These are phyloP conservation scores for Mixornis gularis DNA, from an alignment of 2,113 vertebrate genomes.

Conservation along the genomic window DNA sequence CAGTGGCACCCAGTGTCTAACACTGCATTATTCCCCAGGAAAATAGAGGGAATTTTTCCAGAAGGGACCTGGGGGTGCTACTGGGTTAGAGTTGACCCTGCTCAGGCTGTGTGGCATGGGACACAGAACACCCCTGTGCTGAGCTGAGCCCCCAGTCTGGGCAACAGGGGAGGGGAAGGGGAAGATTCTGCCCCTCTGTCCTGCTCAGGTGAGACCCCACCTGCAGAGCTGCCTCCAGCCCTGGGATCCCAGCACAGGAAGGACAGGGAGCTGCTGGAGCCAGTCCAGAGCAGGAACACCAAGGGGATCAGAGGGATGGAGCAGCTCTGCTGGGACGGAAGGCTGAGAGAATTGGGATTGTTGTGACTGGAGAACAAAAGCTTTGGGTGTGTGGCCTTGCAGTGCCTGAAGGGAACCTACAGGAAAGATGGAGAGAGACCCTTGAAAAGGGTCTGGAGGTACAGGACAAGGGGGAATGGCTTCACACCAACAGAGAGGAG, in stretches of 20 bases:
- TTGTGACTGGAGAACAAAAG: no score
- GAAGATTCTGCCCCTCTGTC: neutral
- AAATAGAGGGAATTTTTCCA: neutral
- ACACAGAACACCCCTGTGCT: neutral
- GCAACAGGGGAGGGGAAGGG: neutral
- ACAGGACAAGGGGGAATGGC: no score
- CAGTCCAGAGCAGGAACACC: no score
- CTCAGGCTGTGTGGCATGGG: rapidly evolving
- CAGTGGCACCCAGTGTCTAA: neutral
- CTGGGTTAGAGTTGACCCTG: neutral
- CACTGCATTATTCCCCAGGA: neutral
- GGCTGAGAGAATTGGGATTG: no score
- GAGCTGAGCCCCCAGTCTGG: neutral
- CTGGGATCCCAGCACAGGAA: neutral
- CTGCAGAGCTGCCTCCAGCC: neutral
- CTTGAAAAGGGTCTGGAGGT: no score
- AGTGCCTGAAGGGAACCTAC: no score
- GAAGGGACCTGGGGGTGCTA: neutral
- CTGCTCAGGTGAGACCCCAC: rapidly evolving
- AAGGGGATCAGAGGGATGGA: no score
- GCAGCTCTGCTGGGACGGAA: no score
- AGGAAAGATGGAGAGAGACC: no score
- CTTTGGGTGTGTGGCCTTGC: no score
- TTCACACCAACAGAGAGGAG: no score
- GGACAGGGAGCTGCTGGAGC: neutral